Conservation (phyloP, 2,888 invertebrate species). For the Aethes cnicana region DNA sequence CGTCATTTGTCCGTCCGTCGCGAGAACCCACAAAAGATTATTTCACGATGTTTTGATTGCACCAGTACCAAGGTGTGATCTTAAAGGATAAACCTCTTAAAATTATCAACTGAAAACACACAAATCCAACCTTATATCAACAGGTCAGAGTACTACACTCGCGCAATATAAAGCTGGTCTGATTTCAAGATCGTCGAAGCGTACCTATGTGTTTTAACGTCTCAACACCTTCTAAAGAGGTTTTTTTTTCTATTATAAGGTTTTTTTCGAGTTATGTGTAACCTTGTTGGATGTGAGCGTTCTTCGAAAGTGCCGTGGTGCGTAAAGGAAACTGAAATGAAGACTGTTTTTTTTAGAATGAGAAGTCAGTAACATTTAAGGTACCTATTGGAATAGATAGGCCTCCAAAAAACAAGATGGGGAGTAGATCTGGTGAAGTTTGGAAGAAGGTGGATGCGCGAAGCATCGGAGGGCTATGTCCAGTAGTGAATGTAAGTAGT, state of each 20-base stretch:
- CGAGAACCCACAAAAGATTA: constrained; percentile 60
- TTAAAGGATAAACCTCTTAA: constrained; percentile 38
- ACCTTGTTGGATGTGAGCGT: constrained; percentile 23
- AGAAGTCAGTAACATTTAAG: too few relatives aligned
- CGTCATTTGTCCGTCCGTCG: constrained; percentile 55
- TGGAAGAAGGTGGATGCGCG: too few relatives aligned
- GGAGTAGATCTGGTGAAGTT: too few relatives aligned
- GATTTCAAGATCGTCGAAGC: constrained; percentile 53
- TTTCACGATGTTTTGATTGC: constrained; percentile 71
- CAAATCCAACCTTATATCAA: constrained; percentile 36
- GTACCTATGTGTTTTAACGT: constrained; percentile 64
- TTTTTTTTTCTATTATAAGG: constrained; percentile 33
- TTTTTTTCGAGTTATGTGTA: constrained; percentile 24
- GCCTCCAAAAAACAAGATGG: too few relatives aligned
- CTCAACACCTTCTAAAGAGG: constrained; percentile 62
- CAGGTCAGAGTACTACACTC: too few relatives aligned
- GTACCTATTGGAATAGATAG: too few relatives aligned
- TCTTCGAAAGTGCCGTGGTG: constrained; percentile 12
- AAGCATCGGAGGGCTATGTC: too few relatives aligned
- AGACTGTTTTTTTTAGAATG: too few relatives aligned
- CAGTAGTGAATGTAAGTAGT: too few relatives aligned
- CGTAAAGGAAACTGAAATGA: constrained; percentile 1
- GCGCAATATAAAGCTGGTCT: too few relatives aligned
- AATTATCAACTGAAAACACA: constrained; percentile 14
- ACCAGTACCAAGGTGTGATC: constrained; percentile 55